Evolutionary conservation across 2,888 invertebrate species (phyloP), one percentile per base, ranked within the genome.

Genomic region (Platypus cylindrus): DNA sequence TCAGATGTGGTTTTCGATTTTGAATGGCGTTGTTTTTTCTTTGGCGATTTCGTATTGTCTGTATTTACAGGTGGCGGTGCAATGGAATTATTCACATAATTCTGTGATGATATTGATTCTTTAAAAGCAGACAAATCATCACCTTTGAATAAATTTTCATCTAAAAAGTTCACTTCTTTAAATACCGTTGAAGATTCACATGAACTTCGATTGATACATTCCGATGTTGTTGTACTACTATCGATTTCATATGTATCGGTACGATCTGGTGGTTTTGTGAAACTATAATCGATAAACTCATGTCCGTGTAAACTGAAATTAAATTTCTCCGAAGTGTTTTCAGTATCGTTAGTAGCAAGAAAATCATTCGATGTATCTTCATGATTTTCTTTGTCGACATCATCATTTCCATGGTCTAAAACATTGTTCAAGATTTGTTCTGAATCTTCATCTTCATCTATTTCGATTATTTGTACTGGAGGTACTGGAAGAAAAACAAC

Each of bases 151-250:
- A 54, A 44, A 41, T 54, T 52, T 17, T 50, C 50, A 39, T 41
- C 49, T 14, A 55, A 55, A 43, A 58, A 58, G 23, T 57, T 58
- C 5, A 55, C 45, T 31, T 56, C 55, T 41, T 50, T 51, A 43
- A 59, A 59, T n/a, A 55, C 52, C 8, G 47, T 46, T 7, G 49
- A 46, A 22, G 42, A 35, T 31, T 47, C 42, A 20, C 37, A 41
- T 0, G 38, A 39, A 13, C 44, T 43, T 37, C 43, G 45, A 30
- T 45, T 52, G 7, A 37, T 24, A 8, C 46, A 40, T 28, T 52
- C 51, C 29, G 45, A 51, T 1, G 54, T 50, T 23, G 55, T 55
- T 17, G 50, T 53, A 40, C 53, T 54, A 42, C 57, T 56, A 34
- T 55, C 58, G 5, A 54, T 56, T 45, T 58, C 59, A 32, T 49